These are phyloP conservation scores for Nasonia giraulti DNA, from an alignment of 1,140 invertebrate genomes.

Conservation along the genomic window DNA sequence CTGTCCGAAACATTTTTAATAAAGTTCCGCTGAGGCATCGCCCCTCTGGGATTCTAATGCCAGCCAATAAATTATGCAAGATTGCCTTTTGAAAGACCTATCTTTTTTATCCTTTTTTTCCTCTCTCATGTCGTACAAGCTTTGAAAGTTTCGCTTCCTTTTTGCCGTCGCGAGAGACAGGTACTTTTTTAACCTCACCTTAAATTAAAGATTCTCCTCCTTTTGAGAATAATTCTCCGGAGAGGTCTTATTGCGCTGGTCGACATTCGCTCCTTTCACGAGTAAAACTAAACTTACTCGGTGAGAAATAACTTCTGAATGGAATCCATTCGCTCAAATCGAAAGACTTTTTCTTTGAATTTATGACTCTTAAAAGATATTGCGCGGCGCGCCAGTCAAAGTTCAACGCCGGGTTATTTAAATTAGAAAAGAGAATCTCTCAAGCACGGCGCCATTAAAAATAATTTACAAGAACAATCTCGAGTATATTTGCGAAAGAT, in stretches of 20 bases:
- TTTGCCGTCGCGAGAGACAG: neutral
- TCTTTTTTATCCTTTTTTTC: constrained; percentile 1
- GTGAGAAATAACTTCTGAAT: constrained; percentile 22
- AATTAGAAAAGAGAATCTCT: neutral
- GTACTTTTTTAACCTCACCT: constrained; percentile 12
- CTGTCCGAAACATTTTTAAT: neutral
- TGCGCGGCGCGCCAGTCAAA: neutral
- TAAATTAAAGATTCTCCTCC: constrained; percentile 28
- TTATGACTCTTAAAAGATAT: constrained; percentile 24
- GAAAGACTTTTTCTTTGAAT: constrained; percentile 21
- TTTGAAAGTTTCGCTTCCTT: neutral
- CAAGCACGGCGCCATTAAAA: neutral
- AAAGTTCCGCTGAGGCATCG: neutral
- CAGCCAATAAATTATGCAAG: neutral
- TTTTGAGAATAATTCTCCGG: constrained; percentile 26
- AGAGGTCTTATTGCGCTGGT: constrained; percentile 30
- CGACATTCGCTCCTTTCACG: constrained; percentile 13
- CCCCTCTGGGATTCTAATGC: neutral
- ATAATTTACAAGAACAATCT: neutral
- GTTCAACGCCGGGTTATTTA: constrained; percentile 1
- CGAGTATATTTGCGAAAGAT: too few species aligned
- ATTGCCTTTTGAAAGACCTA: neutral
- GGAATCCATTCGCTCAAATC: constrained; percentile 20
- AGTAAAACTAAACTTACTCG: constrained; percentile 23
- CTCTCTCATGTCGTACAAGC: neutral